A percentile compares a stretch with the other conserved stretches of the same genome.
Evolutionary conservation across 1,140 invertebrate genomes (phyloP).

Genomic region (Drosophila tropicalis): DNA sequence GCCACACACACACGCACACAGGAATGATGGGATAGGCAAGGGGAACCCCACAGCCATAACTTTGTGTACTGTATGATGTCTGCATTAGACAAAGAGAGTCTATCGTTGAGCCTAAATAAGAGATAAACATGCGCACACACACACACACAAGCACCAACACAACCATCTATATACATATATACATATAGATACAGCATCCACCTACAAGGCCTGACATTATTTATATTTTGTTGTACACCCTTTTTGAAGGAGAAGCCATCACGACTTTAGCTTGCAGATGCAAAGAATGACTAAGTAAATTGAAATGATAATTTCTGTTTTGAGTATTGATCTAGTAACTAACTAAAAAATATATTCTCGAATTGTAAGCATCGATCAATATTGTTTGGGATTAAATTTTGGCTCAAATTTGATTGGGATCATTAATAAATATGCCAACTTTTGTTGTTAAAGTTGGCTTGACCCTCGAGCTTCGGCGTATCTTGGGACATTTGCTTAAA

Average conservation of each 20-base stretch:
- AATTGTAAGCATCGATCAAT: no score
- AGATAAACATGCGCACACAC: slow-evolving; percentile 46
- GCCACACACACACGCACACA: not conserved
- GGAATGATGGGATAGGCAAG: not conserved
- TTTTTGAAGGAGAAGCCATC: not conserved
- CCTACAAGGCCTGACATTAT: slow-evolving; percentile 48
- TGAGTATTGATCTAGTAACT: no score
- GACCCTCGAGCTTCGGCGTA: not conserved
- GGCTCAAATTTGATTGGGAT: no score
- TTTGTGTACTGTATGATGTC: slow-evolving; percentile 8
- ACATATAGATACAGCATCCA: slow-evolving; percentile 24
- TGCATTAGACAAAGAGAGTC: slow-evolving; percentile 24
- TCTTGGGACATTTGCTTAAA: slow-evolving; percentile 37
- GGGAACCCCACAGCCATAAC: not conserved
- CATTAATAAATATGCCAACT: no score
- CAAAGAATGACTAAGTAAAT: no score
- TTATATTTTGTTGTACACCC: slow-evolving; percentile 29
- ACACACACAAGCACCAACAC: not conserved
- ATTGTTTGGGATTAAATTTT: no score
- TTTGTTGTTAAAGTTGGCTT: no score
- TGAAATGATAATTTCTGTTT: no score
- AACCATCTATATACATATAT: slow-evolving; percentile 3
- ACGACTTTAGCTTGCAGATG: not conserved
- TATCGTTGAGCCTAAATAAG: slow-evolving; percentile 47
- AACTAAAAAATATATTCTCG: no score